Evolutionary conservation across 2,797 vertebrate genomes (phyloP).

Genomic region (Chrysocyon brachyurus): DNA sequence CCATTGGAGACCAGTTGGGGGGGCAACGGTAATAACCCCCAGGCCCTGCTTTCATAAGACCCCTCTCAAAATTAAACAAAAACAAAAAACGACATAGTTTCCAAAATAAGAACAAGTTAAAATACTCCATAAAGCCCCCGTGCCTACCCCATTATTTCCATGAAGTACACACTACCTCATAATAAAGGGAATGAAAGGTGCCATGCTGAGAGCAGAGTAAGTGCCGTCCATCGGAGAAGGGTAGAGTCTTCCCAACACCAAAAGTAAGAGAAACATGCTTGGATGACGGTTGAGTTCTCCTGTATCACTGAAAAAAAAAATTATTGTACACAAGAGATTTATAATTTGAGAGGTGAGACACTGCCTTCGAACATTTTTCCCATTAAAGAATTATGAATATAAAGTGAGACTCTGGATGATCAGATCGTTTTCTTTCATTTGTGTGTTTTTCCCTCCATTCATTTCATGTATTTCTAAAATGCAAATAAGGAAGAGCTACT

Average conservation of each 20-base stretch:
- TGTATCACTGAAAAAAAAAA: constrained; percentile 82
- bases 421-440: not conserved
- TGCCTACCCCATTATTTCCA: not conserved
- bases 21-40: not conserved
- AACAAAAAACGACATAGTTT: not conserved
- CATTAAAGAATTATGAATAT: constrained; percentile 19
- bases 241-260: constrained; percentile 96
- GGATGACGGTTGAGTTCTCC: constrained; percentile 93
- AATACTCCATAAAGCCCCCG: not conserved
- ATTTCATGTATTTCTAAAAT: not conserved
- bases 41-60: not conserved
- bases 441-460: not conserved
- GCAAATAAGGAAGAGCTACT: not conserved
- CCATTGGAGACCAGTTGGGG: not conserved
- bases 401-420: constrained; percentile 6
- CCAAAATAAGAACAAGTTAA: constrained; percentile 50
- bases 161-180: constrained; percentile 91
- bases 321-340: constrained; percentile 4
- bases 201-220: constrained; percentile 93
- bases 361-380: constrained; percentile 57
- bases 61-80: not conserved
- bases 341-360: not conserved
- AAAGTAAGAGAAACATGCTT: constrained; percentile 95
- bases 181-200: constrained; percentile 95
- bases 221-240: constrained; percentile 98